Evolutionary conservation across 2,888 invertebrate genomes (phyloP), one percentile per base, ranked within the genome.

Genomic region (Germaria angustata): DNA sequence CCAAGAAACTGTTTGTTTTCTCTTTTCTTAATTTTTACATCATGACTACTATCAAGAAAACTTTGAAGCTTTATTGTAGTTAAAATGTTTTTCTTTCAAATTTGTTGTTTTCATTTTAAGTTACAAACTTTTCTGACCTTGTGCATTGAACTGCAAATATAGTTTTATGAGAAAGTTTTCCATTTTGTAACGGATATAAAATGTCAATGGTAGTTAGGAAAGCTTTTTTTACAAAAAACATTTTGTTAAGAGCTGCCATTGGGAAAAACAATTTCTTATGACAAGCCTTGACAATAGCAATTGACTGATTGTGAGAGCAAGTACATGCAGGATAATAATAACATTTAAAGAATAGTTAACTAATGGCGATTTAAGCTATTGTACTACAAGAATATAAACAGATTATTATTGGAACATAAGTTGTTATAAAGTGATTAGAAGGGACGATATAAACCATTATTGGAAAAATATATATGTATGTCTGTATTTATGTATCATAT

Each of bases 181-280:
- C 28, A 41, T 51, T 46, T 9, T 15, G 6, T 1, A 80, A 49
- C 61, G 80, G 63, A 80, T 63, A 63, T 80, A 53, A 53, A 51
- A 68, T 73, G 80, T 80, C 73, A 39, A 39, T 39, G 9, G 24
- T 11, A 65, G 17, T 69, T 69, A 51, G 41, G 22, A 66, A 77
- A 53, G 32, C 13, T 6, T 28, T 24, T 28, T 20, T n/a, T 32
- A 2, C 8, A 2, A 1, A 11, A 34, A 57, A 57, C 0, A 34
- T 49, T 49, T 49, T 2, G 49, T 20, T 28, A 24, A 51, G 2
- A 44, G 17, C 4, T 3, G 8, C n/a, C 15, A 17, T 5, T 15
- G 15, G 49, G 13, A 17, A 24, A 8, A 24, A 2, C 22, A 49
- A 49, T 53, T 15, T 55, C 34, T 55, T 7, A 20, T 36, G 7